Evolutionary conservation across 1,140 invertebrate genomes (phyloP).

Genomic region (Papilio xuthus): DNA sequence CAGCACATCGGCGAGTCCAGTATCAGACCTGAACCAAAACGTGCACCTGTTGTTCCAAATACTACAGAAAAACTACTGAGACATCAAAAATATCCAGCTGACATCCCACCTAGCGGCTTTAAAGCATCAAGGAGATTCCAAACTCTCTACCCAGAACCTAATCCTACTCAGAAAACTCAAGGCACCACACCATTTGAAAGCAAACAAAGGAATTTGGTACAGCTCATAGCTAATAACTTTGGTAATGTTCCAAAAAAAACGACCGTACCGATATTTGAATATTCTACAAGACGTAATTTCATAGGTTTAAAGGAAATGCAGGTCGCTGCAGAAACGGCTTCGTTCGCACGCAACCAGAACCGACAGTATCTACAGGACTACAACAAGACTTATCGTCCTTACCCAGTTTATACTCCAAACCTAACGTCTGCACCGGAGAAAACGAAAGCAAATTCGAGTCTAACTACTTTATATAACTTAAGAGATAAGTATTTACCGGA

Average conservation of each 20-base stretch:
- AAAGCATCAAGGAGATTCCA: conserved; percentile 65
- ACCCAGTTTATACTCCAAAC: conserved; percentile 72
- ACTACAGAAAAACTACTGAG: conserved; percentile 70
- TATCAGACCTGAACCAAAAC: conserved; percentile 59
- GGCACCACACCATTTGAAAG: conserved; percentile 65
- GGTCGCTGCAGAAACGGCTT: conserved; percentile 87
- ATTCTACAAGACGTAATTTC: conserved; percentile 67
- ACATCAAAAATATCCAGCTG: conserved; percentile 61
- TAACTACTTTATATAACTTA: conserved; percentile 73
- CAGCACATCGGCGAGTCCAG: conserved; percentile 67
- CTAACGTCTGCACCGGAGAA: conserved; percentile 54
- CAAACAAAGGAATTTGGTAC: conserved; percentile 68
- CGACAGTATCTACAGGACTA: conserved; percentile 73
- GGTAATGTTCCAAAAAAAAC: conserved; percentile 60
- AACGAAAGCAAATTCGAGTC: conserved; percentile 61
- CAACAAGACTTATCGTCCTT: conserved; percentile 69
- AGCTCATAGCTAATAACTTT: conserved; percentile 70
- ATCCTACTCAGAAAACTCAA: conserved; percentile 66
- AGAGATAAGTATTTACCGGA: conserved; percentile 58
- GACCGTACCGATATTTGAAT: conserved; percentile 64
- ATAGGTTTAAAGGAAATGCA: conserved; percentile 84
- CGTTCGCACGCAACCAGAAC: conserved; percentile 84
- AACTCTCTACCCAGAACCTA: conserved; percentile 57
- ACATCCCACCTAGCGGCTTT: conserved; percentile 46
- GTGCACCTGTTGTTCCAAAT: conserved; percentile 62